Conservation (phyloP, 2,888 invertebrate species). For the Apotomis turbidana region DNA sequence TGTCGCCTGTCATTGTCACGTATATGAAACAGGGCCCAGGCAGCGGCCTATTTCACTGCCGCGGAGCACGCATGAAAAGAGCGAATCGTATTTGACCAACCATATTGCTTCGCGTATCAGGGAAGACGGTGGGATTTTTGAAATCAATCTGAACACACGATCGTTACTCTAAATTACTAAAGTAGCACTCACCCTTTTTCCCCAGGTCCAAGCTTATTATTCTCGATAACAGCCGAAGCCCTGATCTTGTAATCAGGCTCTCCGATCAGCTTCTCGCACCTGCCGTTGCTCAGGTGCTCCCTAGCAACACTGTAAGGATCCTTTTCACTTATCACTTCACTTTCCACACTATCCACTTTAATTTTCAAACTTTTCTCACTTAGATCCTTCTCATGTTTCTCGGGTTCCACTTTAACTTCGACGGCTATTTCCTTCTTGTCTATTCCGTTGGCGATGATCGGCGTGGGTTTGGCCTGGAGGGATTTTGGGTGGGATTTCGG, state of each 20-base stretch:
- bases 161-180: too few species aligned
- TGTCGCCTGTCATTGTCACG: too few species aligned
- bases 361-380: slow-evolving; percentile 73
- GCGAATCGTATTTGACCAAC: too few species aligned
- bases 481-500: slow-evolving; percentile 77
- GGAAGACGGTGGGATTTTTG: too few species aligned
- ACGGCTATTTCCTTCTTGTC: slow-evolving; percentile 56
- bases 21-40: too few species aligned
- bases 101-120: too few species aligned
- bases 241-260: slow-evolving; percentile 85
- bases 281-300: slow-evolving; percentile 85
- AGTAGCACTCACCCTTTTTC: slow-evolving; percentile 82
- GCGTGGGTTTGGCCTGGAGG: slow-evolving; percentile 76
- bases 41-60: too few species aligned
- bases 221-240: slow-evolving; percentile 85
- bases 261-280: slow-evolving; percentile 89
- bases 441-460: slow-evolving; percentile 76
- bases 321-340: slow-evolving; percentile 76
- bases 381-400: slow-evolving; percentile 73
- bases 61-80: too few species aligned
- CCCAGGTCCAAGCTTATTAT: slow-evolving; percentile 83
- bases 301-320: slow-evolving; percentile 74
- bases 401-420: slow-evolving; percentile 63
- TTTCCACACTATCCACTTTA: slow-evolving; percentile 69
- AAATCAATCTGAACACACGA: not conserved